Base-by-base conservation (phyloP, 2,113 vertebrate species). In the Rhinolophus sinicus region DNA sequence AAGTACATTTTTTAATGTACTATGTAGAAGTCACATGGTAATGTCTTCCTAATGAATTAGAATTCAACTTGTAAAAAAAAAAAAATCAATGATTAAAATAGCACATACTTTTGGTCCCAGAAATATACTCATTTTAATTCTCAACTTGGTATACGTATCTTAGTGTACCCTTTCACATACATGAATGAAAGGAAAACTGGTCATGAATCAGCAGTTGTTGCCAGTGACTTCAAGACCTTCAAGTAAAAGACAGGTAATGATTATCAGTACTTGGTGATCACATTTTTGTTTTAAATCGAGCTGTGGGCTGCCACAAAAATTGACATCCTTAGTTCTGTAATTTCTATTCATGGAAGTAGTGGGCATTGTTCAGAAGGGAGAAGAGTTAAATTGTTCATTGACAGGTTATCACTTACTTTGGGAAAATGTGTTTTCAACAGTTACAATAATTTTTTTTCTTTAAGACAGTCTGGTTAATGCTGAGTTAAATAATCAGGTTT, bases 221-320 rank as follows among this genome's bases (percentile, higher is more conserved):
- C 22, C 76, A 93, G 26, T 93, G 33, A 77, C 21, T 82, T 94
- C 77, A 56, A 88, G 16, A 28, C 30, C 44, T 67, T 86, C 50
- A 44, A 62, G 73, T 60, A 65, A 80, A 92, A 95, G 26, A 38
- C 1, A 73, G 26, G 82, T 88, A 30, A 60, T 73, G 92, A 94
- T 94, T 91, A 67, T 10, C 15, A 69, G 2, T 73, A 50, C 72
- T 44, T 77, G 30, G 52, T 86, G 93, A 58, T 94, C 62, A 84
- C 11, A 73, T 15, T 77, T 95, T 95, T 87, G 3, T 70, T 96
- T 80, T 83, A 95, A 93, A 18, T 94, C n/a, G 64, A 76, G 15
- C 30, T 93, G 28, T 62, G 67, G 18, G 50, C 14, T 64, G 8
- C n/a, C 35, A 80, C 35, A 83, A 60, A 95, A 77, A 90, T 26